Evolutionary conservation across 2,797 vertebrate species (phyloP).

Genomic region (Gastrophryne carolinensis): DNA sequence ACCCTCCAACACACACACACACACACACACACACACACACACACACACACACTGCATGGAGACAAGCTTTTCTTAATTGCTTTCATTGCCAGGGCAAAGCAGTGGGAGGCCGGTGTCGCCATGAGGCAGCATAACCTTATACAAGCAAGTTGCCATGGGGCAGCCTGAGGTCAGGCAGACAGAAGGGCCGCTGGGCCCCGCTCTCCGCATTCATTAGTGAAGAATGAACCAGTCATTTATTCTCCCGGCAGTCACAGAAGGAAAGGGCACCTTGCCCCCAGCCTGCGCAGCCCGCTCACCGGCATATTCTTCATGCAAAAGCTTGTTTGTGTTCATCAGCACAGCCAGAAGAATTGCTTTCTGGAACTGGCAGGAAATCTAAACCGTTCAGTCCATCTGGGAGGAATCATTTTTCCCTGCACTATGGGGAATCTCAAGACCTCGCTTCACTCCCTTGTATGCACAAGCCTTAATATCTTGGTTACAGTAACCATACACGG

Average conservation of each 20-base stretch:
- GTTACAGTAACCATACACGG: constrained; percentile 51
- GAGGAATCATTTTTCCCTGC: neutral
- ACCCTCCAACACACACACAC: too few relatives aligned
- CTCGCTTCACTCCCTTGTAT: constrained; percentile 52
- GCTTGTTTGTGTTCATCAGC: constrained; percentile 52
- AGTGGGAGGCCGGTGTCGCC: neutral
- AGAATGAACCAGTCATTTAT: constrained; percentile 48
- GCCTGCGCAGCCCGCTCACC: constrained; percentile 20
- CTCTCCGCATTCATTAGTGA: constrained; percentile 6
- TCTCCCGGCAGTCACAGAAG: constrained; percentile 24
- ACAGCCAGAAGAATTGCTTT: constrained; percentile 47
- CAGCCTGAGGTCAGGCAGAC: constrained; percentile 14
- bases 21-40: too few relatives aligned
- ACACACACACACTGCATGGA: neutral
- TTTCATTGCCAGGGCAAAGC: too few relatives aligned
- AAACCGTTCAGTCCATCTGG: neutral
- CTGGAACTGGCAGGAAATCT: constrained; percentile 39
- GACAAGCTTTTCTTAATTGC: neutral
- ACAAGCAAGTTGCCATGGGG: neutral
- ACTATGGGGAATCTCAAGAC: constrained; percentile 26
- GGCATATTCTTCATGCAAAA: constrained; percentile 36
- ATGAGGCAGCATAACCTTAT: neutral
- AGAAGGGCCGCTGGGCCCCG: neutral
- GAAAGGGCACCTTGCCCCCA: constrained; percentile 41
- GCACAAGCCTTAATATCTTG: constrained; percentile 44